Evolutionary conservation across 1,140 invertebrate species (phyloP).

Genomic region (Dendroctonus ponderosae): DNA sequence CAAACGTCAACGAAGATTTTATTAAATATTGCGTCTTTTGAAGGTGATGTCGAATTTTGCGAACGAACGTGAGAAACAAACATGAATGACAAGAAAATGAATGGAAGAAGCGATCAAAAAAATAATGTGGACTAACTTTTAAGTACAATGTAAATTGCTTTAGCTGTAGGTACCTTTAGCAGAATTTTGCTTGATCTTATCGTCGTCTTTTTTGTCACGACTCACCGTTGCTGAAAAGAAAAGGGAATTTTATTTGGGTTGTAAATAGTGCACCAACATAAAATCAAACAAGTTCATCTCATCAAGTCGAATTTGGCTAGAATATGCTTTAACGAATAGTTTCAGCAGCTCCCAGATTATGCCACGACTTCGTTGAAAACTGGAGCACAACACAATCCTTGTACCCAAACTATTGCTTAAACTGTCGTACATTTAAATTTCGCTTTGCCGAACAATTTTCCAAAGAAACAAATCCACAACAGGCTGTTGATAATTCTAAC

Average conservation of each 20-base stretch:
- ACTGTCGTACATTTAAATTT: no score
- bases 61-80: not conserved
- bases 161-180: slow-evolving; percentile 45
- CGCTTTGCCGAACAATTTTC: no score
- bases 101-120: slow-evolving; percentile 12
- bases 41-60: not conserved
- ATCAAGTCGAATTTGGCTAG: no score
- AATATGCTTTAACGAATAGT: no score
- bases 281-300: not conserved
- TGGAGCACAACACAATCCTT: no score
- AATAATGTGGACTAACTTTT: slow-evolving; percentile 25
- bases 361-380: no score
- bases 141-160: slow-evolving; percentile 32
- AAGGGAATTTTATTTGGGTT: slow-evolving; percentile 16
- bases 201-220: slow-evolving; percentile 47
- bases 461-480: no score
- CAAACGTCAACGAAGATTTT: not conserved
- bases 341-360: no score
- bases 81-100: slow-evolving; percentile 8
- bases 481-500: no score
- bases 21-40: slow-evolving; percentile 4
- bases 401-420: no score
- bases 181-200: slow-evolving; percentile 46
- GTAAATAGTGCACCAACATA: not conserved
- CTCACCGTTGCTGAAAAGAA: slow-evolving; percentile 45